These are phyloP conservation scores for Dromococcyx pavoninus DNA, from an alignment of 2,797 vertebrate genomes.

Conservation along the genomic window DNA sequence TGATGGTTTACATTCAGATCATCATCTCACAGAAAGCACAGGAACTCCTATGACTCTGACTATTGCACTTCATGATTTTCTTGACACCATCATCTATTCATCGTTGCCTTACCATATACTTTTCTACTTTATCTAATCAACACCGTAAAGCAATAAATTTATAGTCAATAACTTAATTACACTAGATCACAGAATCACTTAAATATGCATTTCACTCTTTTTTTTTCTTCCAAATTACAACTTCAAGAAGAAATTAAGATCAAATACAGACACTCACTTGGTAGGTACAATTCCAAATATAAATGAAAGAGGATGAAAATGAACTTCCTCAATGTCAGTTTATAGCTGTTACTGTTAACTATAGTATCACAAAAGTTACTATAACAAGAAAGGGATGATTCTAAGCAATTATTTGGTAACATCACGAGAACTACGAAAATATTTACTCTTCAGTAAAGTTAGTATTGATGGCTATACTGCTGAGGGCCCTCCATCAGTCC, in stretches of 20 bases:
- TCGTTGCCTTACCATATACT: neutral
- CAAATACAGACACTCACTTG: neutral
- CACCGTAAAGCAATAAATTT: neutral
- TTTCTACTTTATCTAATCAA: conserved; percentile 3
- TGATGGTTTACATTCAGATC: neutral
- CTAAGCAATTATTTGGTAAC: conserved; percentile 26
- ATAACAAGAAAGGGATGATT: neutral
- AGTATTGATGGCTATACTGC: conserved; percentile 10
- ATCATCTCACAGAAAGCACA: neutral
- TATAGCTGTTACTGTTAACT: neutral
- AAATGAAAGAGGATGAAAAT: neutral
- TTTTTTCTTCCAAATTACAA: neutral
- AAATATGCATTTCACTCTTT: neutral
- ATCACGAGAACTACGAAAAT: conserved; percentile 37
- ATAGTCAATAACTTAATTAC: neutral
- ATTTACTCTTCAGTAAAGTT: conserved; percentile 42
- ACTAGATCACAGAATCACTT: neutral
- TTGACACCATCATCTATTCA: neutral
- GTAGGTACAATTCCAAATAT: neutral
- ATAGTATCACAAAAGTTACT: neutral
- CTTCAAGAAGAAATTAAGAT: neutral
- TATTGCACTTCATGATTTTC: neutral
- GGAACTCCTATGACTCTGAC: neutral
- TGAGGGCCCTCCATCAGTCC: conserved; percentile 13
- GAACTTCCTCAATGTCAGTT: neutral